A percentile compares a stretch with the other conserved stretches of the same genome.
phyloP scores from a whole-genome alignment of 2,888 invertebrate genomes.

The Pinctada fucata region DNA sequence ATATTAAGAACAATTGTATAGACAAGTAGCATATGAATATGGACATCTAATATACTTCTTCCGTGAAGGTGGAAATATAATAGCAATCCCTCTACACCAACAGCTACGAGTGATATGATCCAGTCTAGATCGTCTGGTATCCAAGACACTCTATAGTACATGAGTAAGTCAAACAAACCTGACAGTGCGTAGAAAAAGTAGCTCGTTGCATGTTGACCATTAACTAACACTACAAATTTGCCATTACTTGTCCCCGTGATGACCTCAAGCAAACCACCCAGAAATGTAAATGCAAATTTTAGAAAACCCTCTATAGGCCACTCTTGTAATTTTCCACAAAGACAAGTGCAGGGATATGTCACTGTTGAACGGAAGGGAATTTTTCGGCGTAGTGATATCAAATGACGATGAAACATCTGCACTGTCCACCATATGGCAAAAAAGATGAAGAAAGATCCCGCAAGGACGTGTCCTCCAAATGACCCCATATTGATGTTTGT shows the following conservation, averaged over 20 bases:
- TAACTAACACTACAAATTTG: slow-evolving; percentile 74
- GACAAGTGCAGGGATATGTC: slow-evolving; percentile 60
- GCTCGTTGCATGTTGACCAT: slow-evolving; percentile 80
- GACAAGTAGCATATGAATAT: slow-evolving; percentile 78
- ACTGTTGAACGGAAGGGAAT: slow-evolving; percentile 57
- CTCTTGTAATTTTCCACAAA: slow-evolving; percentile 56
- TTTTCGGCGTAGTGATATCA: slow-evolving; percentile 55
- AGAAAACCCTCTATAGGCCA: slow-evolving; percentile 58
- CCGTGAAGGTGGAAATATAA: slow-evolving; percentile 79
- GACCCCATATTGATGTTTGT: slow-evolving; percentile 71
- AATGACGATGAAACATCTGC: slow-evolving; percentile 66
- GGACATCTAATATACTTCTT: slow-evolving; percentile 70
- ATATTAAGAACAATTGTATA: slow-evolving; percentile 75
- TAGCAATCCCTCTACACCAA: slow-evolving; percentile 77
- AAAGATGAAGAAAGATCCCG: slow-evolving; percentile 76
- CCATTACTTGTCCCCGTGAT: slow-evolving; percentile 70
- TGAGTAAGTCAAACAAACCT: slow-evolving; percentile 76
- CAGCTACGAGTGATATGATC: slow-evolving; percentile 74
- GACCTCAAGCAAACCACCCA: slow-evolving; percentile 59
- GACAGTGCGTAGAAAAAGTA: slow-evolving; percentile 78
- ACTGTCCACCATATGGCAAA: slow-evolving; percentile 72
- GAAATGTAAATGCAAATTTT: slow-evolving; percentile 52
- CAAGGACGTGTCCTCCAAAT: slow-evolving; percentile 78
- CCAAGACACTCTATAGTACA: slow-evolving; percentile 69
- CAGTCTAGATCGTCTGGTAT: slow-evolving; percentile 77